Evolutionary conservation across 53 echinoderm and acorn worm genomes (phyloP).

Genomic region (Arbacia lixula): DNA sequence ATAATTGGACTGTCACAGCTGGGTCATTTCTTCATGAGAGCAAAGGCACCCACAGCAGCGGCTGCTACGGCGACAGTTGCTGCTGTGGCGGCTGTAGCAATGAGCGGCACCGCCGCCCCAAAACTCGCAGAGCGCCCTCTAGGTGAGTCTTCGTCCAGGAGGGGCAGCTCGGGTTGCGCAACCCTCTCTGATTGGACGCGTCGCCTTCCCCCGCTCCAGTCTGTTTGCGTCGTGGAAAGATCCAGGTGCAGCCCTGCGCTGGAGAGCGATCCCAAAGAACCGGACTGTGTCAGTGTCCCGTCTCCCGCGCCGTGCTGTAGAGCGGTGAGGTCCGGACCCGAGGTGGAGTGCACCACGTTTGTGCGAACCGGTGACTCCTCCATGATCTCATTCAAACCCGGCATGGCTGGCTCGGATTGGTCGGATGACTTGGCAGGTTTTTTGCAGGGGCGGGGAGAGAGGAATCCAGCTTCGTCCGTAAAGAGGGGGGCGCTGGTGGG

Average conservation of each 20-base stretch:
- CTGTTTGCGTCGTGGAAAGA: not conserved
- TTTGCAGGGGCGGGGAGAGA: not conserved
- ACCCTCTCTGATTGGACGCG: constrained; percentile 6
- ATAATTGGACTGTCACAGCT: too few relatives aligned
- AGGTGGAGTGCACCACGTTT: too few relatives aligned
- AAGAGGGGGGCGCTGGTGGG: constrained; percentile 23
- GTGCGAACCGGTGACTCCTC: too few relatives aligned
- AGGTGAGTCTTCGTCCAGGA: constrained; percentile 3
- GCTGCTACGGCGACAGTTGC: constrained; percentile 14
- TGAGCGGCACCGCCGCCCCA: constrained; percentile 3
- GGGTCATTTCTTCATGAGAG: constrained; percentile 24
- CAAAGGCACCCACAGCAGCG: constrained; percentile 29
- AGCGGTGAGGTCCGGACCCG: not conserved
- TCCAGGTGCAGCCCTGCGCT: constrained; percentile 8
- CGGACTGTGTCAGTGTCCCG: not conserved
- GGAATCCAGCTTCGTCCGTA: constrained; percentile 7
- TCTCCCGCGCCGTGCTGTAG: not conserved
- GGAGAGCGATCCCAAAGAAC: not conserved
- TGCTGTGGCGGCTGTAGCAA: constrained; percentile 14
- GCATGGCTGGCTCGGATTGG: constrained; percentile 23
- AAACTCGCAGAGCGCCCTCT: constrained; percentile 10
- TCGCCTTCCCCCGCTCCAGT: constrained; percentile 8
- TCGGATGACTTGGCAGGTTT: not conserved
- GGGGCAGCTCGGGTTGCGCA: not conserved
- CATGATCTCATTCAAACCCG: constrained; percentile 16